These are phyloP conservation scores for Nycticebus coucang DNA, from an alignment of 2,113 vertebrate genomes.

Conservation along the genomic window DNA sequence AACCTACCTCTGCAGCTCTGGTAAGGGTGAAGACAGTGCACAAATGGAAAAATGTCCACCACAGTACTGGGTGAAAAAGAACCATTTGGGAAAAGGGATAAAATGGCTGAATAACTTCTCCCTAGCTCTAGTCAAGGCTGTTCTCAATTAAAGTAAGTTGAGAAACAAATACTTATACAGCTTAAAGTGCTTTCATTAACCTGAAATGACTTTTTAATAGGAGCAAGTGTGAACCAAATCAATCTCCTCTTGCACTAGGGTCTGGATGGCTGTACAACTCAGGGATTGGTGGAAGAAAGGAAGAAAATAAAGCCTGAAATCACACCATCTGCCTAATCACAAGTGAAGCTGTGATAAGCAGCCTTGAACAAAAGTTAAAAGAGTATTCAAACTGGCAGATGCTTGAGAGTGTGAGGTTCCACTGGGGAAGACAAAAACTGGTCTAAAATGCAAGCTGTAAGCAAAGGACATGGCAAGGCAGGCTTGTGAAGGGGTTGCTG, in stretches of 20 bases:
- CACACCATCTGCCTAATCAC: not conserved
- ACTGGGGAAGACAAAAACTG: not conserved
- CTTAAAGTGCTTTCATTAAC: not conserved
- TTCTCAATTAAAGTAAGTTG: not conserved
- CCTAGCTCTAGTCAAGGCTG: not conserved
- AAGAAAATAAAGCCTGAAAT: not conserved
- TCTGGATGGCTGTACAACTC: not conserved
- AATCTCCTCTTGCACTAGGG: not conserved
- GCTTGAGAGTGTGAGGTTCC: not conserved
- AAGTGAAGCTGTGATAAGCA: not conserved
- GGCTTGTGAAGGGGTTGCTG: too few species aligned
- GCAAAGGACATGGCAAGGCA: too few species aligned
- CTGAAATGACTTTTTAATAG: not conserved
- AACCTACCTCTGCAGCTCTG: not conserved
- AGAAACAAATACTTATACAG: not conserved
- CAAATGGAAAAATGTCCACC: not conserved
- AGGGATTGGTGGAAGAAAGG: not conserved
- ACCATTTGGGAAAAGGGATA: not conserved
- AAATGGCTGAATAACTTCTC: not conserved
- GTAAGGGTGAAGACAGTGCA: rapidly evolving
- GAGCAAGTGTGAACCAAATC: not conserved
- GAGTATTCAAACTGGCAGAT: not conserved
- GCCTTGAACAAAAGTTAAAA: not conserved
- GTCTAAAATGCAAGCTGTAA: not conserved
- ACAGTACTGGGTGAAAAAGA: not conserved